A percentile compares a stretch with the other conserved stretches of the same genome.
These are phyloP conservation scores for Chelonoidis abingdonii DNA, from an alignment of 2,113 vertebrate genomes.

Conservation along the genomic window DNA sequence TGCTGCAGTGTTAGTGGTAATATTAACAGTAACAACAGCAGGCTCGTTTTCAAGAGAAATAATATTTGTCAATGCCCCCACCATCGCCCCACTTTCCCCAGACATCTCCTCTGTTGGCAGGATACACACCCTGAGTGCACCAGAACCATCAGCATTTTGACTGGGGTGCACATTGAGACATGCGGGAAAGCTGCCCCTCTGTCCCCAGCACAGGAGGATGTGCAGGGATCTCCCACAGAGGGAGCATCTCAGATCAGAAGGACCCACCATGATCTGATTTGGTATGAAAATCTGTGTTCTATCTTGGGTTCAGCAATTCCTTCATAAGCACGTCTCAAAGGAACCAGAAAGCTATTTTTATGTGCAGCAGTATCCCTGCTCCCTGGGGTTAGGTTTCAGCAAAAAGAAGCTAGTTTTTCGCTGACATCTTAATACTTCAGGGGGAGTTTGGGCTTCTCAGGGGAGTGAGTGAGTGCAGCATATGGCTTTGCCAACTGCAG, in stretches of 20 bases:
- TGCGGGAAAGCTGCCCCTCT: background rate
- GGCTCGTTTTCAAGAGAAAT: too few relatives aligned
- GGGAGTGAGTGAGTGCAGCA: slow-evolving; percentile 56
- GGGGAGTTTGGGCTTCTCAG: slow-evolving; percentile 46
- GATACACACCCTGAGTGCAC: background rate
- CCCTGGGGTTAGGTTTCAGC: slow-evolving; percentile 67
- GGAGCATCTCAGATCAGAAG: rapidly evolving
- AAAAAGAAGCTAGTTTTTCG: slow-evolving; percentile 74
- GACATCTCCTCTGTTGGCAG: background rate
- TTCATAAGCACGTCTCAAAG: background rate
- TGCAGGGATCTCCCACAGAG: background rate
- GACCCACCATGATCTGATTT: background rate
- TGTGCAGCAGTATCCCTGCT: slow-evolving; percentile 56
- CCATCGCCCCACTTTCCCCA: background rate
- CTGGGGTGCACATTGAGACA: background rate
- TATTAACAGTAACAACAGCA: too few relatives aligned
- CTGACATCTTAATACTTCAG: slow-evolving; percentile 76
- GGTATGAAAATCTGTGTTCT: background rate
- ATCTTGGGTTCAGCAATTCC: slow-evolving; percentile 17
- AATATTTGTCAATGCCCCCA: too few relatives aligned
- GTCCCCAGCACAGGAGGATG: background rate
- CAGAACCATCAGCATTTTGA: background rate
- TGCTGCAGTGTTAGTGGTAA: too few relatives aligned
- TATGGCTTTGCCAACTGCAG: slow-evolving; percentile 59
- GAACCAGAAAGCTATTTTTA: slow-evolving; percentile 77